Conservation (phyloP, 2,113 vertebrate genomes). For the Archilochus colubris region DNA sequence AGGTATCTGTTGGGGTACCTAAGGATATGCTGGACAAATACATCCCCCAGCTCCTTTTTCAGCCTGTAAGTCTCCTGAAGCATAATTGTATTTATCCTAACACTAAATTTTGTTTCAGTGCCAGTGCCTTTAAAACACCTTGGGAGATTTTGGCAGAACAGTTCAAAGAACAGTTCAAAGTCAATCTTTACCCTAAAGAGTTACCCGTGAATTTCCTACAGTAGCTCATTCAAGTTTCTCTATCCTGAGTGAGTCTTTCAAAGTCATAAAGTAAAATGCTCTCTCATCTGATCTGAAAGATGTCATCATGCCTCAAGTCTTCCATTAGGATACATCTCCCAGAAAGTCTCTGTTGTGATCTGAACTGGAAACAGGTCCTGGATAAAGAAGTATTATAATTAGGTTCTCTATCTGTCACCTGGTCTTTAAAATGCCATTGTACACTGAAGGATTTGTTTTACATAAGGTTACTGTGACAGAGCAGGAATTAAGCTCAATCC, state of each 20-base stretch:
- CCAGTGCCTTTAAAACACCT: background rate
- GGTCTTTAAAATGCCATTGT: background rate
- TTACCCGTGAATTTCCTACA: background rate
- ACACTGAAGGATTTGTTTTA: background rate
- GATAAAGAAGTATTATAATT: background rate
- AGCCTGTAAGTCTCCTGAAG: background rate
- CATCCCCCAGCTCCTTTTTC: background rate
- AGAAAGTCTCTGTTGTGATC: background rate
- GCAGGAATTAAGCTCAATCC: background rate
- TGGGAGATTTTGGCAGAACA: background rate
- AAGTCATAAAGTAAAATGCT: background rate
- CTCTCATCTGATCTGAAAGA: background rate
- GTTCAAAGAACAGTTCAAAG: background rate
- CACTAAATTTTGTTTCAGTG: background rate
- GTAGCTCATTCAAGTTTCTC: background rate
- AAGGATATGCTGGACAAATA: background rate
- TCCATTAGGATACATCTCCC: background rate
- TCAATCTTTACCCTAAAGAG: background rate
- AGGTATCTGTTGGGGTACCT: background rate
- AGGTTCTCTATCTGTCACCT: background rate
- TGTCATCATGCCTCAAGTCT: background rate
- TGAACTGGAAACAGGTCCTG: background rate
- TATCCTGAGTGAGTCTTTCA: background rate
- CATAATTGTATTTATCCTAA: background rate
- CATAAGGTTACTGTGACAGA: background rate